Conservation (phyloP, 1,140 invertebrate genomes). For the Rhopalosiphum padi region DNA sequence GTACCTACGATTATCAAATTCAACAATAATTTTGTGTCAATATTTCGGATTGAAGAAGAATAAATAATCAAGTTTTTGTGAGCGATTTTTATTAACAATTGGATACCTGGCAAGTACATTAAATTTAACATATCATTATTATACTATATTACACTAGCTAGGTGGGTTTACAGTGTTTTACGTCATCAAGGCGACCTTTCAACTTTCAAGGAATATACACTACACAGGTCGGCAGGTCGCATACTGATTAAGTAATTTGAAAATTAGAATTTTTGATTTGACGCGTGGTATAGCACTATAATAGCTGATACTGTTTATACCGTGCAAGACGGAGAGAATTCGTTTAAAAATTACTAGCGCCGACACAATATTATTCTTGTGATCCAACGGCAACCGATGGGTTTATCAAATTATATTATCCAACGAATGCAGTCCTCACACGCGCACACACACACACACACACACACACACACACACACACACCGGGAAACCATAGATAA, state of each 20-base stretch:
- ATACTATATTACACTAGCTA: not conserved
- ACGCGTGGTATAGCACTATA: not conserved
- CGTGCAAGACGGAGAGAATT: not conserved
- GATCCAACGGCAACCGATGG: not conserved
- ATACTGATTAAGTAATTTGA: not conserved
- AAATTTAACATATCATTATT: not conserved
- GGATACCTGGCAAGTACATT: no score
- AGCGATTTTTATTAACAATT: not conserved
- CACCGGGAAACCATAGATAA: constrained; percentile 40
- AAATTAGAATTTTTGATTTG: not conserved
- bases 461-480: not conserved
- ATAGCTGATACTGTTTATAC: not conserved
- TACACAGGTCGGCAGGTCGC: not conserved
- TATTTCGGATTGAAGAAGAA: not conserved
- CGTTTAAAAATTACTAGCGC: not conserved
- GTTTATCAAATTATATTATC: constrained; percentile 28
- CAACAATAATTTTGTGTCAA: no score
- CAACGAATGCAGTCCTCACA: not conserved
- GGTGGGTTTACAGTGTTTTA: not conserved
- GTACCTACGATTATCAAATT: no score
- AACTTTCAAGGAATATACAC: not conserved
- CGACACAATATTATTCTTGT: not conserved
- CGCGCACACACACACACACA: not conserved
- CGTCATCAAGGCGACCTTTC: not conserved
- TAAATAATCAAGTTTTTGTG: not conserved